phyloP scores from a whole-genome alignment of 1,140 invertebrate species.

The Metaphire vulgaris region DNA sequence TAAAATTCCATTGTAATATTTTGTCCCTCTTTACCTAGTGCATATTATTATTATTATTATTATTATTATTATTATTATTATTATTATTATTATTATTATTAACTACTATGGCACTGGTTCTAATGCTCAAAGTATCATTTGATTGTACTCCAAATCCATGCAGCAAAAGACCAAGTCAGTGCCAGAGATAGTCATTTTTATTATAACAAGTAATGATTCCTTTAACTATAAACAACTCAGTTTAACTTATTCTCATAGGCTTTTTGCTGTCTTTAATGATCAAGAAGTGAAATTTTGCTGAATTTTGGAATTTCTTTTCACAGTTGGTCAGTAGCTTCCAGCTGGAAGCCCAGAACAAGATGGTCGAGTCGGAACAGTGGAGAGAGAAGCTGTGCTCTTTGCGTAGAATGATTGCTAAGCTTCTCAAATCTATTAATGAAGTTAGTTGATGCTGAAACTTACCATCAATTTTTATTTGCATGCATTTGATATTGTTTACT shows the following conservation, averaged over 20 bases:
- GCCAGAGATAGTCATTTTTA: not conserved
- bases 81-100: too few species aligned
- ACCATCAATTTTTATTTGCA: not conserved
- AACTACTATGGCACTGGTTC: too few species aligned
- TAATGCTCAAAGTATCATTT: too few species aligned
- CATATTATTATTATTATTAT: too few species aligned
- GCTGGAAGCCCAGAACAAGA: constrained; percentile 44
- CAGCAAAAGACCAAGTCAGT: not conserved
- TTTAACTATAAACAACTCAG: not conserved
- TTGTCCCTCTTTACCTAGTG: too few species aligned
- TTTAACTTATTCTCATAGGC: too few species aligned
- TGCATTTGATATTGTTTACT: not conserved
- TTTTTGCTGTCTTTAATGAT: too few species aligned
- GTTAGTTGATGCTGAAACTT: constrained; percentile 35
- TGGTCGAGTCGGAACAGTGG: constrained; percentile 42
- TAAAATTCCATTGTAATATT: too few species aligned
- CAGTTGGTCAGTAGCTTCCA: constrained; percentile 51
- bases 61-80: too few species aligned
- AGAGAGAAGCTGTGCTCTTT: constrained; percentile 43
- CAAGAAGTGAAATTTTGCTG: not conserved
- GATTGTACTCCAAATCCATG: not conserved
- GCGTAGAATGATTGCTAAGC: constrained; percentile 47
- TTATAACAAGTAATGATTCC: not conserved
- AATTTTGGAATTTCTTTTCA: not conserved
- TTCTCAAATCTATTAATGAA: constrained; percentile 49